Evolutionary conservation across 1,140 invertebrate species (phyloP).

Genomic region (Phymastichus coffea): DNA sequence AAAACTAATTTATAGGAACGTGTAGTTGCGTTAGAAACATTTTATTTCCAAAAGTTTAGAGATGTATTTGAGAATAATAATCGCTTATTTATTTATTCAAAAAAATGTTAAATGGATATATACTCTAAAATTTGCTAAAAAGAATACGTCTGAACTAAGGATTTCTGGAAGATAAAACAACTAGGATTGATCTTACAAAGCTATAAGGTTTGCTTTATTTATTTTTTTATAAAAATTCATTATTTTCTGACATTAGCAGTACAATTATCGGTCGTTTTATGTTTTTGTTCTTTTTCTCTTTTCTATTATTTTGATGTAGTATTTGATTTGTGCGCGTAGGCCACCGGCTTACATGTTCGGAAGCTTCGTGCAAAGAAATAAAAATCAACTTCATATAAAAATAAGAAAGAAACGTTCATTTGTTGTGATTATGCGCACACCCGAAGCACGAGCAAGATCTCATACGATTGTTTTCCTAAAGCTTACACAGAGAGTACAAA

Average conservation of each 20-base stretch:
- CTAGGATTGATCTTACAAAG: slow-evolving; percentile 10
- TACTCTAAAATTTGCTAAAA: too few relatives aligned
- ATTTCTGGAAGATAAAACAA: slow-evolving; percentile 22
- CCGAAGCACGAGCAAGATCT: slow-evolving; percentile 35
- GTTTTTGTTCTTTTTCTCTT: neutral
- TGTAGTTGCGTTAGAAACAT: too few relatives aligned
- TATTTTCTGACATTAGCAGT: neutral
- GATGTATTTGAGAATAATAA: too few relatives aligned
- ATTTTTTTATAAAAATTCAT: slow-evolving; percentile 15
- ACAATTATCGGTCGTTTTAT: slow-evolving; percentile 1
- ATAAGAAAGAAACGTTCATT: slow-evolving; percentile 27
- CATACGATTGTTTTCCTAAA: slow-evolving; percentile 12
- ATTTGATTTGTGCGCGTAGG: slow-evolving; percentile 25
- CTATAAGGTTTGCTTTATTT: slow-evolving; percentile 18
- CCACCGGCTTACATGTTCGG: slow-evolving; percentile 28
- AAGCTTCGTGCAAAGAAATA: slow-evolving; percentile 26
- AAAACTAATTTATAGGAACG: too few relatives aligned
- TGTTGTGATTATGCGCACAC: slow-evolving; percentile 36
- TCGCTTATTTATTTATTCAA: too few relatives aligned
- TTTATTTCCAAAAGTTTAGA: too few relatives aligned
- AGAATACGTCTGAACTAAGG: too few relatives aligned
- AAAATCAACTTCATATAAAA: slow-evolving; percentile 27
- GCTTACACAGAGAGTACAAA: slow-evolving; percentile 20
- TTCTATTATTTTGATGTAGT: slow-evolving; percentile 5
- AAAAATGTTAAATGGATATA: too few relatives aligned